These are phyloP conservation scores for Apamea epomidion DNA, from an alignment of 2,888 invertebrate genomes.

Conservation along the genomic window DNA sequence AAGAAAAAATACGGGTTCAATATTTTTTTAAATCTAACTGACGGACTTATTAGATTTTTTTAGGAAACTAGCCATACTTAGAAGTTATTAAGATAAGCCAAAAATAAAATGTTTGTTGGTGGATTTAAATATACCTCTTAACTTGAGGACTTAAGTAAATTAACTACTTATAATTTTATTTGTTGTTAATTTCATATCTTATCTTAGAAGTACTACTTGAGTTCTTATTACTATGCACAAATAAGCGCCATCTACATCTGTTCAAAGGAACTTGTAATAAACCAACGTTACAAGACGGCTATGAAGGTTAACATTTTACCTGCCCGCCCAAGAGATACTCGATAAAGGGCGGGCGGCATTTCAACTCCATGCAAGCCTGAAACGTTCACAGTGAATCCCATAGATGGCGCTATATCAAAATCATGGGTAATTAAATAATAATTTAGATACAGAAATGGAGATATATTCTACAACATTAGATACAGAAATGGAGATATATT, in stretches of 20 bases:
- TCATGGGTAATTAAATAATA: background rate
- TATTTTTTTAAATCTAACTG: too few relatives aligned
- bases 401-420: constrained; percentile 48
- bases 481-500: too few relatives aligned
- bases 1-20: too few relatives aligned
- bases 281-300: background rate
- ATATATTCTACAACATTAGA: rapidly evolving
- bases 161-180: background rate
- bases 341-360: background rate
- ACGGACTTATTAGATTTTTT: too few relatives aligned
- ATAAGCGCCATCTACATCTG: constrained; percentile 28
- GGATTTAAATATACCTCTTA: background rate
- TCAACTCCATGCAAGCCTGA: background rate
- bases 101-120: background rate
- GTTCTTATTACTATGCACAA: background rate
- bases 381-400: constrained; percentile 2
- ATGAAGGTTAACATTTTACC: background rate
- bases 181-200: background rate
- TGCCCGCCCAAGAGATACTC: background rate
- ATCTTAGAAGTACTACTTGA: background rate
- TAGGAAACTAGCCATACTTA: too few relatives aligned
- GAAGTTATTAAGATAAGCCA: background rate
- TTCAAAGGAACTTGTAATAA: background rate
- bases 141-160: background rate
- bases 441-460: background rate